These are phyloP conservation scores for Darevskia mixta DNA, from an alignment of 2,797 vertebrate genomes.

Conservation along the genomic window DNA sequence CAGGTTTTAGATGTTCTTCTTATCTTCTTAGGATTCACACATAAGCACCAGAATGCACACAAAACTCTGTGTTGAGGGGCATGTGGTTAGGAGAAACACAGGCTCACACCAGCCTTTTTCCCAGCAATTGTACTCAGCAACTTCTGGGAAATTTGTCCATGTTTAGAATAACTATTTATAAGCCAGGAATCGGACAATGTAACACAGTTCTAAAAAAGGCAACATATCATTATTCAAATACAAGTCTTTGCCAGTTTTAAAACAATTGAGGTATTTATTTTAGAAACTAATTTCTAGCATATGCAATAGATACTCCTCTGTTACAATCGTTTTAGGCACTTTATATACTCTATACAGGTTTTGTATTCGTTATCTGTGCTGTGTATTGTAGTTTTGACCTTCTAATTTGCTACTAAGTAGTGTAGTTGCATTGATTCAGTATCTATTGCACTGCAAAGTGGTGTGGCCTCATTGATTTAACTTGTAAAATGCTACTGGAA, in stretches of 20 bases:
- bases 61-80: neutral
- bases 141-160: constrained; percentile 45
- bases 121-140: constrained; percentile 44
- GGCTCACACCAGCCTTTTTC: neutral
- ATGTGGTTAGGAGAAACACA: neutral
- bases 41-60: neutral
- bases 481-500: constrained; percentile 19
- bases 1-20: no score
- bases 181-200: constrained; percentile 11
- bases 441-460: constrained; percentile 31
- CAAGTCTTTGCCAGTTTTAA: constrained; percentile 5
- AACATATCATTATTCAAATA: constrained; percentile 7
- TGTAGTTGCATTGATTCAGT: constrained; percentile 22
- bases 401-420: constrained; percentile 33
- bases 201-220: constrained; percentile 26
- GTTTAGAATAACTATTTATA: neutral
- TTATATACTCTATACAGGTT: neutral
- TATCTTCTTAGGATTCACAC: no score
- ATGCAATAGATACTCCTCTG: neutral
- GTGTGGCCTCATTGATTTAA: constrained; percentile 40
- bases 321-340: constrained; percentile 15
- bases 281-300: constrained; percentile 20
- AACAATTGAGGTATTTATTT: constrained; percentile 6
- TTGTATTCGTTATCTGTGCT: neutral
- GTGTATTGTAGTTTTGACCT: constrained; percentile 35